phyloP scores from a whole-genome alignment of 2,113 vertebrate species.

The Eidolon helvum region DNA sequence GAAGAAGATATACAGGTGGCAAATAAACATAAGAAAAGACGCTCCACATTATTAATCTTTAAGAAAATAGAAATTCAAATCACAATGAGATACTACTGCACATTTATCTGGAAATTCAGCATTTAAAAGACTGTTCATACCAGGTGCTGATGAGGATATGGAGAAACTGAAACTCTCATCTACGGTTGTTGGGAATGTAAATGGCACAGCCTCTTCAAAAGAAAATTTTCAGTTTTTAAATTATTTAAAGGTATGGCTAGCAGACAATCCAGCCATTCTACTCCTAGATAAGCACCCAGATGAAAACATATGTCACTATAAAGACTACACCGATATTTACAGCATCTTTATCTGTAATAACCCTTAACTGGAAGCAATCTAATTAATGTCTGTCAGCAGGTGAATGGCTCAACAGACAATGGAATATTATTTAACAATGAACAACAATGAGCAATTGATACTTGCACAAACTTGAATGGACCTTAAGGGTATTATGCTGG shows the following conservation, averaged over 20 bases:
- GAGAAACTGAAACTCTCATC: background rate
- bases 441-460: background rate
- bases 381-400: no score
- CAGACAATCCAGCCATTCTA: background rate
- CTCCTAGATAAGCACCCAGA: background rate
- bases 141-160: background rate
- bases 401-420: background rate
- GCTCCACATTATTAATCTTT: background rate
- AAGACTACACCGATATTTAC: background rate
- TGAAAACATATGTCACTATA: background rate
- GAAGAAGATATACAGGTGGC: background rate
- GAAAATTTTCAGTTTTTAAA: background rate
- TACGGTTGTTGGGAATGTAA: background rate
- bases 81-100: rapidly evolving
- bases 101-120: background rate
- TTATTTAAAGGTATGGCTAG: background rate
- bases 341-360: background rate
- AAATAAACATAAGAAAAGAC: background rate
- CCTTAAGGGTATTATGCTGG: background rate
- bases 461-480: background rate
- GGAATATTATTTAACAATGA: background rate
- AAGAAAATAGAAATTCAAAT: background rate
- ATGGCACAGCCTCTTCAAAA: background rate
- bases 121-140: background rate
- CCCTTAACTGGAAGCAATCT: background rate